A percentile compares a stretch with the other conserved stretches of the same genome.
Evolutionary conservation across 2,113 vertebrate species (phyloP).

Genomic region (Carassius carassius): DNA sequence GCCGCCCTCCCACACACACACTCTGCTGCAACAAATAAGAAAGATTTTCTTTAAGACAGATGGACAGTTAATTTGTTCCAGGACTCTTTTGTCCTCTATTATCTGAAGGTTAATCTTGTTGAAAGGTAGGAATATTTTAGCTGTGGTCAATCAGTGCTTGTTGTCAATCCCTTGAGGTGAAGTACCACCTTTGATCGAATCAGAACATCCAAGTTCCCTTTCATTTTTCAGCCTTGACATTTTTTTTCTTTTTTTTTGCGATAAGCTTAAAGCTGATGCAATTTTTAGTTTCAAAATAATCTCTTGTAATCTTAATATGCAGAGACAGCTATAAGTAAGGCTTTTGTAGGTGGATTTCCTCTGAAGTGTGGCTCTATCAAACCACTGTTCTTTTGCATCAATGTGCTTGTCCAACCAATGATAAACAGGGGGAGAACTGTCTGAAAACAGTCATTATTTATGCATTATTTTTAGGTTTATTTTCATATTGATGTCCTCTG

Average conservation of each 20-base stretch:
- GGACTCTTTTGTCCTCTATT: constrained; percentile 15
- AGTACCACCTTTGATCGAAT: not conserved
- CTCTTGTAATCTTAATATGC: not conserved
- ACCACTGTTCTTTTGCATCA: not conserved
- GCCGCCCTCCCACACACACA: constrained; percentile 14
- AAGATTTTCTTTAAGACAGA: not conserved
- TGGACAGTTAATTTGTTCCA: not conserved
- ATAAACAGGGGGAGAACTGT: not conserved
- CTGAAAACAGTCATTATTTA: not conserved
- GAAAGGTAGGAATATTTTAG: not conserved
- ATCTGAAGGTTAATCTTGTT: not conserved
- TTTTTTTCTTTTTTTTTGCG: not conserved
- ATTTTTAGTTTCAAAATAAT: not conserved
- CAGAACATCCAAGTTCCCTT: not conserved
- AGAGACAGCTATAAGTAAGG: not conserved
- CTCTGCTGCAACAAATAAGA: not conserved
- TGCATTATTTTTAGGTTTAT: not conserved
- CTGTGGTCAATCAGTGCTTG: too few relatives aligned
- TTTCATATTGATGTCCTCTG: not conserved
- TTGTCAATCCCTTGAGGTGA: not conserved
- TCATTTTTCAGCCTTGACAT: not conserved
- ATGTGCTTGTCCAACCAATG: not conserved
- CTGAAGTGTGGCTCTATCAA: not conserved
- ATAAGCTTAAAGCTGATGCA: not conserved
- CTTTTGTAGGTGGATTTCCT: not conserved